phyloP scores from a whole-genome alignment of 2,888 invertebrate genomes.

The Notodonta dromedarius region DNA sequence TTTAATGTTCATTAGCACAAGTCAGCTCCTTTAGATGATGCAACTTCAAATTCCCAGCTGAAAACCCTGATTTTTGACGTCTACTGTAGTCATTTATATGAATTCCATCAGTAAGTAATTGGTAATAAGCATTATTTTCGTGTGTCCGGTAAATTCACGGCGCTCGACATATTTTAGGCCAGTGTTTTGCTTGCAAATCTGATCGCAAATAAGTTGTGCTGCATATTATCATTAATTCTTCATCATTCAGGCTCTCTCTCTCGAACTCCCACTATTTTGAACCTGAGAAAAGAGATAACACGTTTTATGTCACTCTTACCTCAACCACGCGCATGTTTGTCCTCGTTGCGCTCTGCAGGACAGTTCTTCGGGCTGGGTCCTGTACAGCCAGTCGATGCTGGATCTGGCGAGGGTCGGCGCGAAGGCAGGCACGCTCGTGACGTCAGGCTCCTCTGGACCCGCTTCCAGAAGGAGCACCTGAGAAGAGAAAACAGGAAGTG shows the following conservation, averaged over 20 bases:
- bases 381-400: conserved; percentile 88
- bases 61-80: too few relatives aligned
- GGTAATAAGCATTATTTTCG: too few relatives aligned
- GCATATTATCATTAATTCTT: not conserved
- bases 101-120: too few relatives aligned
- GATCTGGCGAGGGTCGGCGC: conserved; percentile 85
- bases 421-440: conserved; percentile 87
- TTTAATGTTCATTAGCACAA: too few relatives aligned
- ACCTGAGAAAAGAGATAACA: not conserved
- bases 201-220: not conserved
- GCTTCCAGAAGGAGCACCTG: conserved; percentile 87
- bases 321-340: conserved; percentile 84
- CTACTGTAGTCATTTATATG: too few relatives aligned
- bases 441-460: conserved; percentile 87
- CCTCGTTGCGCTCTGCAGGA: conserved; percentile 85
- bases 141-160: too few relatives aligned
- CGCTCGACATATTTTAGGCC: too few relatives aligned
- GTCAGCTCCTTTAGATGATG: too few relatives aligned
- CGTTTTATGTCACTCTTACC: conserved; percentile 51
- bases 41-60: too few relatives aligned
- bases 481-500: conserved; percentile 21
- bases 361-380: conserved; percentile 86
- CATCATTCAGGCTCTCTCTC: too few relatives aligned
- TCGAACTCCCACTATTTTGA: not conserved
- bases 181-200: too few relatives aligned